Conservation (phyloP, 2,888 invertebrate species). For the Calliopum simillimum region DNA sequence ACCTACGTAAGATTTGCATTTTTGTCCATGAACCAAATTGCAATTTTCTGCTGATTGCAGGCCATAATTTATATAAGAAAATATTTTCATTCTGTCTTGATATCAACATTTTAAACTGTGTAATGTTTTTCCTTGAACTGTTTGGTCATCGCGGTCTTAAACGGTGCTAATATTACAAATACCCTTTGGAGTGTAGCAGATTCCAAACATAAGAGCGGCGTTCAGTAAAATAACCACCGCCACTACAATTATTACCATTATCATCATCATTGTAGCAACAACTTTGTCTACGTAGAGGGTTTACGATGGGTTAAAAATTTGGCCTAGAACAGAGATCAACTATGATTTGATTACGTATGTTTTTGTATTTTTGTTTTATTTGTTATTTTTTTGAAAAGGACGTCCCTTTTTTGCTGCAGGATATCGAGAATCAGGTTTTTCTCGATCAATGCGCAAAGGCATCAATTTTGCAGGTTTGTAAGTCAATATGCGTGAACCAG, state of each 20-base stretch:
- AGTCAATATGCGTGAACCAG: background rate
- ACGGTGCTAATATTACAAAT: too few species aligned
- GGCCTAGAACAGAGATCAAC: background rate
- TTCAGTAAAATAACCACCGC: background rate
- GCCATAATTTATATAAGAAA: too few species aligned
- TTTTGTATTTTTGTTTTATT: background rate
- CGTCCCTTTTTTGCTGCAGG: slow-evolving; percentile 7
- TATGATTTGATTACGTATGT: slow-evolving; percentile 3
- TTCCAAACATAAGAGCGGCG: background rate
- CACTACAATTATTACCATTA: background rate
- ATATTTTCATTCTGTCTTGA: too few species aligned
- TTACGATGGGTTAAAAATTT: slow-evolving; percentile 8
- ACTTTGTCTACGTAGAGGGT: background rate
- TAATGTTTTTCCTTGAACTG: too few species aligned
- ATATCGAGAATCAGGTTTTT: background rate
- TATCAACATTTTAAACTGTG: too few species aligned
- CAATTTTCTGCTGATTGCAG: slow-evolving; percentile 7
- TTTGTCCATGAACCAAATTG: background rate
- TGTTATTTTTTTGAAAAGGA: slow-evolving; percentile 5
- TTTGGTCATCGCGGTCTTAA: too few species aligned
- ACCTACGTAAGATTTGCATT: background rate
- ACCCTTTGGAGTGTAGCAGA: background rate
- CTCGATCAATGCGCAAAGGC: background rate
- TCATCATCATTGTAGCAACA: background rate
- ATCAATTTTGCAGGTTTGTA: background rate